phyloP scores from a whole-genome alignment of 2,888 invertebrate genomes.

The Drosophila longiperda region DNA sequence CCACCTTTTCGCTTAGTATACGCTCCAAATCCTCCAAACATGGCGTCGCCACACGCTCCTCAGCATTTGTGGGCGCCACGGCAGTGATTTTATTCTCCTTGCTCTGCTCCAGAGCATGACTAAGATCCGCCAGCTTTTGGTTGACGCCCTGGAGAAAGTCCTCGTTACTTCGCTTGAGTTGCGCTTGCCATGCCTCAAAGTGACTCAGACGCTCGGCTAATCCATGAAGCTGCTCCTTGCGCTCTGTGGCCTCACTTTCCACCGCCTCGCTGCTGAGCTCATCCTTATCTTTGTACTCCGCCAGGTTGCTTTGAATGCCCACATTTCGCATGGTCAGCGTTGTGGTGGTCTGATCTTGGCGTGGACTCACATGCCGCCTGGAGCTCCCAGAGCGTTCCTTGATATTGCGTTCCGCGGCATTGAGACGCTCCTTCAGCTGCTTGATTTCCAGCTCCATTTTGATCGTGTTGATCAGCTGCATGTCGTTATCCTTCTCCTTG shows the following conservation, averaged over 20 bases:
- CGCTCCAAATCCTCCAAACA: conserved; percentile 74
- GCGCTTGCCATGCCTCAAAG: conserved; percentile 74
- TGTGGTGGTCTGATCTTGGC: conserved; percentile 42
- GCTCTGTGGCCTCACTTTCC: conserved; percentile 56
- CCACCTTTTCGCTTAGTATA: conserved; percentile 72
- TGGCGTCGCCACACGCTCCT: conserved; percentile 56
- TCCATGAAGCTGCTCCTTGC: conserved; percentile 64
- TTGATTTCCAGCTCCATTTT: conserved; percentile 89
- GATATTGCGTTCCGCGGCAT: conserved; percentile 87
- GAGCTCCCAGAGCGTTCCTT: conserved; percentile 64
- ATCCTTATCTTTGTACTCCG: conserved; percentile 74
- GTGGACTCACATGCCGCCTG: conserved; percentile 34
- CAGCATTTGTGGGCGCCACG: conserved; percentile 12
- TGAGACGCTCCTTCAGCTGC: conserved; percentile 87
- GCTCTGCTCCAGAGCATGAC: conserved; percentile 57
- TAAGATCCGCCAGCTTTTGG: conserved; percentile 67
- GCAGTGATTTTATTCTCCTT: conserved; percentile 26
- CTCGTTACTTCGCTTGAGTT: conserved; percentile 69
- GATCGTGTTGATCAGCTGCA: conserved; percentile 87
- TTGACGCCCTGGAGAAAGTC: conserved; percentile 74
- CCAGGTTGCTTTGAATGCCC: conserved; percentile 73
- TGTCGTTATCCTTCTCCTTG: conserved; percentile 80
- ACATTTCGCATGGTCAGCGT: conserved; percentile 55
- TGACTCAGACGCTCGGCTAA: conserved; percentile 67
- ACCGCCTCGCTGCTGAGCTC: conserved; percentile 52